These are phyloP conservation scores for Eclectus roratus DNA, from an alignment of 2,113 vertebrate genomes.

Conservation along the genomic window DNA sequence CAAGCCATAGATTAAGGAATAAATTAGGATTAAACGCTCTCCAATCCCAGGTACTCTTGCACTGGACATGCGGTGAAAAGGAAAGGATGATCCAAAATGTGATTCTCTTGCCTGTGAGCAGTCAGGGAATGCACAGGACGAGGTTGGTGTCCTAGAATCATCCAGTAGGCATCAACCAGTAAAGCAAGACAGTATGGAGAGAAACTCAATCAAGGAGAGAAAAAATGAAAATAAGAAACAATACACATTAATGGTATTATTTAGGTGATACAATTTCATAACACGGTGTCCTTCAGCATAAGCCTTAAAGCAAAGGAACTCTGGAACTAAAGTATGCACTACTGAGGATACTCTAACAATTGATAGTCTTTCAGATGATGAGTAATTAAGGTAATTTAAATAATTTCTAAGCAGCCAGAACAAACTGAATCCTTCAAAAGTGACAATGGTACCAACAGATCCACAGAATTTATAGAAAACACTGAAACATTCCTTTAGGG, in stretches of 20 bases:
- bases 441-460: not conserved
- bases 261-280: not conserved
- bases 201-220: not conserved
- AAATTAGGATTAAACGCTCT: not conserved
- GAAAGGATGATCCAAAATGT: not conserved
- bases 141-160: not conserved
- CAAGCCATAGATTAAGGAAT: not conserved
- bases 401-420: not conserved
- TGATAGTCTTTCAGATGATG: not conserved
- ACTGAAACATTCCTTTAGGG: not conserved
- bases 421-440: conserved; percentile 1
- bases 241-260: not conserved
- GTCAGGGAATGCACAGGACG: not conserved
- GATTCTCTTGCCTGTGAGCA: not conserved
- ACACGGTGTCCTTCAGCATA: not conserved
- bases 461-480: not conserved
- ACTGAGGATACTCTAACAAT: not conserved
- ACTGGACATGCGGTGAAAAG: not conserved
- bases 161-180: not conserved
- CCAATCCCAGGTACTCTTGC: not conserved
- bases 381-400: not conserved
- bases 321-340: not conserved
- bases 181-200: not conserved
- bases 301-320: not conserved
- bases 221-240: not conserved